Evolutionary conservation across 2,113 vertebrate species (phyloP).

Genomic region (Sterna hirundo): DNA sequence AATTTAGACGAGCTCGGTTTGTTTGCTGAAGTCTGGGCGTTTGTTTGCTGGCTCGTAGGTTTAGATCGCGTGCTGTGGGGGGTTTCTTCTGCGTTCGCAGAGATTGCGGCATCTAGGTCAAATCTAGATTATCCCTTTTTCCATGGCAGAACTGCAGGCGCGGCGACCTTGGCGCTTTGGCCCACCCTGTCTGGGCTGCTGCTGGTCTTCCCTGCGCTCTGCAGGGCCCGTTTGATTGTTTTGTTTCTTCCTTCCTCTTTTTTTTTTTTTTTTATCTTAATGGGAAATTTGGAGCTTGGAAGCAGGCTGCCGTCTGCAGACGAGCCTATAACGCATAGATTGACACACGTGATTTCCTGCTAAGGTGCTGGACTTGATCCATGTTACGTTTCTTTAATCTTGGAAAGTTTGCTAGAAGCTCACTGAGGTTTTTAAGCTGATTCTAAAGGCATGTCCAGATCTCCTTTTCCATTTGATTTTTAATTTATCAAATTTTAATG

Average conservation of each 20-base stretch:
- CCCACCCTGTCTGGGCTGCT: not conserved
- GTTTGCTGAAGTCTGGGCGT: not conserved
- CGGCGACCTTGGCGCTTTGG: accelerated
- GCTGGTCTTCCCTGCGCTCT: not conserved
- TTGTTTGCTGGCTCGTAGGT: not conserved
- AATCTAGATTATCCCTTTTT: conserved; percentile 35
- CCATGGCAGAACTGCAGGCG: not conserved
- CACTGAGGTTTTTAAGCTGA: not conserved
- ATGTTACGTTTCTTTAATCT: not conserved
- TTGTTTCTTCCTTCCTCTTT: not conserved
- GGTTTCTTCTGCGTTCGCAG: accelerated
- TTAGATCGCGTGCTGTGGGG: not conserved
- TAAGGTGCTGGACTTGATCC: not conserved
- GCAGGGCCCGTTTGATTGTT: not conserved
- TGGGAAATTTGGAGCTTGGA: not conserved
- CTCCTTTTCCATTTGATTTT: not conserved
- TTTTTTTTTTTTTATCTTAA: not conserved
- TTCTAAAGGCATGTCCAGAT: not conserved
- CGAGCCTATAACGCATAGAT: not conserved
- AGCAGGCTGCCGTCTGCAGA: not conserved
- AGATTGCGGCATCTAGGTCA: conserved; percentile 30
- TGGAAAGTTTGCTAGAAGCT: not conserved
- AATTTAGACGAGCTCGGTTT: not conserved
- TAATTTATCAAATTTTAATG: not conserved
- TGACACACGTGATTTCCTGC: not conserved